A percentile compares a stretch with the other conserved stretches of the same genome.
Conservation (phyloP, 1,140 invertebrate genomes). For the Penaeus indicus region DNA sequence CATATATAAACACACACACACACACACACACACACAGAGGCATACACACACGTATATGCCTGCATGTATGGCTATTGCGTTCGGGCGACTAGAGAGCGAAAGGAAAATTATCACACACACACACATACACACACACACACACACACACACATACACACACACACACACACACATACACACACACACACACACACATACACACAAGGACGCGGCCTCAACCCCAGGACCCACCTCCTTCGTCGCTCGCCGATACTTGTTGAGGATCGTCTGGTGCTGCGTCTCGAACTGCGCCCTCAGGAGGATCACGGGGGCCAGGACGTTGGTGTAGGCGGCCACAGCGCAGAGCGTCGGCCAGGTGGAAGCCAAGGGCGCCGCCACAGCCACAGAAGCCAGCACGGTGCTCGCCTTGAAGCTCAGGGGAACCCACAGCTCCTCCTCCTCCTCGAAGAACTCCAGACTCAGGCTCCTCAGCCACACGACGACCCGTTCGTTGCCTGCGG, state of each 20-base stretch:
- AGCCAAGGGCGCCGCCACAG: not conserved
- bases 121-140: no score
- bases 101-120: no score
- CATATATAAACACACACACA: no score
- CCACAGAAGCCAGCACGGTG: conserved; percentile 39
- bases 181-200: no score
- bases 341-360: not conserved
- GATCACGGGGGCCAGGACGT: not conserved
- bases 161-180: no score
- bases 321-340: conserved; percentile 23
- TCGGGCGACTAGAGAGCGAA: no score
- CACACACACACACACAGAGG: no score
- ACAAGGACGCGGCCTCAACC: no score
- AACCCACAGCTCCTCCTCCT: conserved; percentile 67
- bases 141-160: no score
- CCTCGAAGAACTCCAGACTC: conserved; percentile 67
- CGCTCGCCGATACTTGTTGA: not conserved
- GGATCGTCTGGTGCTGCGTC: not conserved
- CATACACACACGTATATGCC: no score
- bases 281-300: conserved; percentile 1
- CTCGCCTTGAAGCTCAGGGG: conserved; percentile 58
- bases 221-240: not conserved
- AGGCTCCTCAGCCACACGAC: conserved; percentile 49
- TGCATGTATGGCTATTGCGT: no score
- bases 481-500: conserved; percentile 1